A percentile compares a stretch with the other conserved stretches of the same genome.
Conservation (phyloP, 2,888 invertebrate genomes). For the Eudasyphora cyanicolor region DNA sequence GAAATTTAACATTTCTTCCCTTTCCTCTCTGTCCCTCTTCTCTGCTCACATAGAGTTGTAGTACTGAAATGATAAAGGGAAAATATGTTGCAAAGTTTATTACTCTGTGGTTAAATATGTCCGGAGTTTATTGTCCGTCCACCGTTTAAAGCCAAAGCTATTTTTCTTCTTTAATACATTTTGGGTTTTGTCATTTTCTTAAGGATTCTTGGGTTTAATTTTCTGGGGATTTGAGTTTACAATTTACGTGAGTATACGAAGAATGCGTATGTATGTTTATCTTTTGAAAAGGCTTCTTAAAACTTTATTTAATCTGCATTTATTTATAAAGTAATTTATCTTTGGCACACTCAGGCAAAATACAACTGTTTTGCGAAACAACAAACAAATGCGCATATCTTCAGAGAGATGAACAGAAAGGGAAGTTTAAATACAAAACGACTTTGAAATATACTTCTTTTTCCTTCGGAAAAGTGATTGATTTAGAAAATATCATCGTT, state of each 20-base stretch:
- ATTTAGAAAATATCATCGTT: no score
- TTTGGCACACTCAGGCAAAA: neutral
- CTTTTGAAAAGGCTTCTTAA: conserved; percentile 49
- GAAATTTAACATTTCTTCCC: neutral
- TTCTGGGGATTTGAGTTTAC: neutral
- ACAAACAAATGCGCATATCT: neutral
- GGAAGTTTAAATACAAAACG: neutral
- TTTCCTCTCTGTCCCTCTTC: no score
- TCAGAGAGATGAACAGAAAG: neutral
- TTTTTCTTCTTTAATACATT: neutral
- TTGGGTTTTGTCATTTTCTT: neutral
- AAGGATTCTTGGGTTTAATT: neutral
- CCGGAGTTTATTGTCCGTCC: neutral
- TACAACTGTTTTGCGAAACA: neutral
- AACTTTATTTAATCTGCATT: conserved; percentile 56
- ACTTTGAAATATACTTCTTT: neutral
- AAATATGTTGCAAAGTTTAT: neutral
- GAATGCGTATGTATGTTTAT: neutral
- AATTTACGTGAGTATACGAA: neutral
- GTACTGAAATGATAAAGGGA: neutral
- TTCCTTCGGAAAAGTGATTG: neutral
- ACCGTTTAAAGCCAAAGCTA: neutral
- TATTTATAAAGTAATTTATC: conserved; percentile 55
- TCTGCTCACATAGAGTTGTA: neutral
- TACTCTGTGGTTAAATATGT: neutral